A percentile compares a stretch with the other conserved stretches of the same genome.
These are phyloP conservation scores for Lottia scabra DNA, from an alignment of 2,888 invertebrate species.

Conservation along the genomic window DNA sequence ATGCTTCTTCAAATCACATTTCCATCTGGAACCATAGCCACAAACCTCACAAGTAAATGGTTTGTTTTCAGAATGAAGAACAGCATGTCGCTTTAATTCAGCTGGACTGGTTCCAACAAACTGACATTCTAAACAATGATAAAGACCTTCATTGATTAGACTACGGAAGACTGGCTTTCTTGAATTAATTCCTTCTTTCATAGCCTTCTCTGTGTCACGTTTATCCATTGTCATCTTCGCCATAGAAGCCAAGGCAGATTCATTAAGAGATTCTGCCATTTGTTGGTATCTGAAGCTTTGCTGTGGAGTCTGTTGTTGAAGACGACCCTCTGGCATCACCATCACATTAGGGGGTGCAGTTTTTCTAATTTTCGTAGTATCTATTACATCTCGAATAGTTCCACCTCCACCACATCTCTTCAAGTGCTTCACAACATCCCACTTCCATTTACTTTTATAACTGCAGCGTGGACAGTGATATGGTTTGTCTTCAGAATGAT, in stretches of 20 bases:
- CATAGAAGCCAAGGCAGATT: background rate
- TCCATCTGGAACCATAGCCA: slow-evolving; percentile 66
- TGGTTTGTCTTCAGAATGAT: slow-evolving; percentile 68
- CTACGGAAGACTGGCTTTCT: slow-evolving; percentile 41
- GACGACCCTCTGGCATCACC: slow-evolving; percentile 50
- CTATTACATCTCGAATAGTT: slow-evolving; percentile 66
- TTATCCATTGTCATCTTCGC: background rate
- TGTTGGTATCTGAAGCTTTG: background rate
- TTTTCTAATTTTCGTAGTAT: slow-evolving; percentile 53
- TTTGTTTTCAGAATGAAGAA: slow-evolving; percentile 65
- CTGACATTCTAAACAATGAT: slow-evolving; percentile 63
- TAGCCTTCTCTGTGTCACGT: background rate
- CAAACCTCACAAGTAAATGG: slow-evolving; percentile 64
- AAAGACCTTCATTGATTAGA: slow-evolving; percentile 48
- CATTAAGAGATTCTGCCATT: background rate
- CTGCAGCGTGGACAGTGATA: slow-evolving; percentile 67
- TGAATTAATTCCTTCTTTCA: background rate
- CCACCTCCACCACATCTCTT: slow-evolving; percentile 73
- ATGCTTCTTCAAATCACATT: slow-evolving; percentile 67
- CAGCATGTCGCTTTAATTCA: slow-evolving; percentile 62
- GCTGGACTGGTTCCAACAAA: slow-evolving; percentile 63
- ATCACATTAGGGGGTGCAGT: slow-evolving; percentile 62
- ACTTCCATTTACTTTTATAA: slow-evolving; percentile 69
- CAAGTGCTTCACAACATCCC: slow-evolving; percentile 69
- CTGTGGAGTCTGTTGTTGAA: slow-evolving; percentile 38